Conservation (phyloP, 2,888 invertebrate genomes). For the Diachrysia chrysitis region DNA sequence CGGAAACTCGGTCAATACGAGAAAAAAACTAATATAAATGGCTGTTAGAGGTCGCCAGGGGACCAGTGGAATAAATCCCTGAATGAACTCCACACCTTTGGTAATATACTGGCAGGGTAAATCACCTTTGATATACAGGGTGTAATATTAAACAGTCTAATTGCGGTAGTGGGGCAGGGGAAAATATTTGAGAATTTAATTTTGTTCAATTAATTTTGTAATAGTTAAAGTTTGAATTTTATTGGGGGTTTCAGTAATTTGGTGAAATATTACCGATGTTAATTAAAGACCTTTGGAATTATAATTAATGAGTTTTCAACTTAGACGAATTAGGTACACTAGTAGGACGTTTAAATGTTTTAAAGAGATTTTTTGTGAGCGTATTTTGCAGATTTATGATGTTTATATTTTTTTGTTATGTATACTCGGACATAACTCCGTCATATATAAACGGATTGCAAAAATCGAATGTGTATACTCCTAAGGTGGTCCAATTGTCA, state of each 20-base stretch:
- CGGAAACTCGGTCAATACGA: constrained; percentile 36
- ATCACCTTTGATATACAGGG: constrained; percentile 39
- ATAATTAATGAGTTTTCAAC: background rate
- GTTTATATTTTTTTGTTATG: too few species aligned
- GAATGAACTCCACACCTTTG: constrained; percentile 49
- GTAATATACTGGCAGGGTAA: constrained; percentile 36
- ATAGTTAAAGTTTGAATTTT: background rate
- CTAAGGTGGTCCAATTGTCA: too few species aligned
- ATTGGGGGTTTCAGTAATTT: background rate
- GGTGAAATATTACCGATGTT: background rate
- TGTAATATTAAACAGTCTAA: constrained; percentile 9
- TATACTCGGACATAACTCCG: too few species aligned
- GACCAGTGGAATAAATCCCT: constrained; percentile 43
- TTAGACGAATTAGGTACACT: background rate
- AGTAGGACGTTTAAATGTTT: too few species aligned
- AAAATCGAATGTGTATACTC: too few species aligned
- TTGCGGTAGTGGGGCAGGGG: background rate
- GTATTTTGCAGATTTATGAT: too few species aligned
- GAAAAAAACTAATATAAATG: constrained; percentile 51
- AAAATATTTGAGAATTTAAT: background rate
- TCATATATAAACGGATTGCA: too few species aligned
- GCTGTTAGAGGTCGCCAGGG: constrained; percentile 38
- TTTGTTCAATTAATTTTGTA: background rate
- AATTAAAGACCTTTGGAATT: background rate
- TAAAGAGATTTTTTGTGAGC: too few species aligned